Evolutionary conservation across 2,888 invertebrate genomes (phyloP), one percentile per base, ranked within the genome.

Genomic region (Agrotis clavis): DNA sequence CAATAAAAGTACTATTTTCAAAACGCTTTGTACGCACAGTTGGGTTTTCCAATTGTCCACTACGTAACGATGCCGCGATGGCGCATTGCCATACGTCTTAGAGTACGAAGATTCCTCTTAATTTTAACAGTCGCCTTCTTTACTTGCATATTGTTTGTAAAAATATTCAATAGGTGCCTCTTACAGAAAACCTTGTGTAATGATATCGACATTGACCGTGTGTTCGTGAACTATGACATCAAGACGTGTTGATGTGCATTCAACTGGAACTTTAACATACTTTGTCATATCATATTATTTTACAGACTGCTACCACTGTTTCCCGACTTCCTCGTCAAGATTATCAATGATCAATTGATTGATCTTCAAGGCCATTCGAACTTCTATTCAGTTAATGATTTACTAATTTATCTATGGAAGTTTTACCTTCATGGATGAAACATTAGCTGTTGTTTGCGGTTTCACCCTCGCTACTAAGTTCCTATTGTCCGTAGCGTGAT

Each of bases 171-270:
- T 53, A 30, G 18, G n/a, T 47, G 35, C 13, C 11, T 56, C 30
- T 18, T 25, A 25, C 21, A 6, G 21, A 18, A 41, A 54, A 30
- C 25, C 56, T 56, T 54, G 54, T 47, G 21, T 21, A 9, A 25
- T 18, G 11, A 13, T 50, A 25, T 56, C 21, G 41, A 57, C 66
- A 11, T 57, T 51, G 35, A 25, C 67, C 67, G 13, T 48, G 35
- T 51, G 35, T 14, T 67, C 57, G 13, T 74, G 47, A 73, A 73
- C 73, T 74, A 48, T 51, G 51, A 48, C 21, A 66, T 41, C 25
- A 47, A 73, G 51, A 74, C 19, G 51, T 19, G 45, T 57, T 47
- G 16, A 47, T 67, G 25, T 1, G 13, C 59, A 67, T 41, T 74
- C 47, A 59, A 74, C 47, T 73, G 25, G 16, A 73, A 59, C 45